Evolutionary conservation across 1,140 invertebrate species (phyloP).

Genomic region (Drosophila punjabiensis): DNA sequence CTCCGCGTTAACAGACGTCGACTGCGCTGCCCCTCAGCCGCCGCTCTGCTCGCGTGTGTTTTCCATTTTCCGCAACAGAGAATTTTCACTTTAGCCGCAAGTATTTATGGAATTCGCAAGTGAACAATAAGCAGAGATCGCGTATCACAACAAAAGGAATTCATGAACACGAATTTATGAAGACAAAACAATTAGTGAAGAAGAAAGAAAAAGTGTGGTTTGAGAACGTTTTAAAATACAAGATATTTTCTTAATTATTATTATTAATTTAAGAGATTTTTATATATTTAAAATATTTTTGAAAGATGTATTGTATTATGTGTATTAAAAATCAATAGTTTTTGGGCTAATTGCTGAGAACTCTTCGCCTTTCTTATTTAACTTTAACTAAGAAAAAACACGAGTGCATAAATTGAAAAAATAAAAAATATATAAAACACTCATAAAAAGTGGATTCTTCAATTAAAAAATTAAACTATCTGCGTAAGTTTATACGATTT

Average conservation of each 20-base stretch:
- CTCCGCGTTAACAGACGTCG: slow-evolving; percentile 70
- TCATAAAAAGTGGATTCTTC: background rate
- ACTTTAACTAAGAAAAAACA: background rate
- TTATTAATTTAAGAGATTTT: background rate
- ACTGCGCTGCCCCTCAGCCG: slow-evolving; percentile 37
- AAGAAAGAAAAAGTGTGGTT: slow-evolving; percentile 1
- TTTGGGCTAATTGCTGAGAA: background rate
- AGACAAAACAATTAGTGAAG: background rate
- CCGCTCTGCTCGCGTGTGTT: slow-evolving; percentile 24
- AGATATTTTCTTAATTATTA: background rate
- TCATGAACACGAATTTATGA: background rate
- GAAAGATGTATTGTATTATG: too few species aligned
- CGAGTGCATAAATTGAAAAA: background rate
- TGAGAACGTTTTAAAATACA: background rate
- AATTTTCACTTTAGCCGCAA: slow-evolving; percentile 58
- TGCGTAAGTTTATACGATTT: background rate
- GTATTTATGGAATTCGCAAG: slow-evolving; percentile 51
- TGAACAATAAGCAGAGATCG: slow-evolving; percentile 32
- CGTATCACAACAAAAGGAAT: background rate
- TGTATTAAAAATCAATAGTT: background rate
- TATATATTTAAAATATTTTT: background rate
- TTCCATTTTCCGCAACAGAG: slow-evolving; percentile 32
- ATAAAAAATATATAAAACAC: background rate
- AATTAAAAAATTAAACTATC: background rate
- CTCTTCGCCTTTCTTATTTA: background rate